Base-by-base conservation (phyloP, 2,888 invertebrate species). In the Kryphioiulus occultus region DNA sequence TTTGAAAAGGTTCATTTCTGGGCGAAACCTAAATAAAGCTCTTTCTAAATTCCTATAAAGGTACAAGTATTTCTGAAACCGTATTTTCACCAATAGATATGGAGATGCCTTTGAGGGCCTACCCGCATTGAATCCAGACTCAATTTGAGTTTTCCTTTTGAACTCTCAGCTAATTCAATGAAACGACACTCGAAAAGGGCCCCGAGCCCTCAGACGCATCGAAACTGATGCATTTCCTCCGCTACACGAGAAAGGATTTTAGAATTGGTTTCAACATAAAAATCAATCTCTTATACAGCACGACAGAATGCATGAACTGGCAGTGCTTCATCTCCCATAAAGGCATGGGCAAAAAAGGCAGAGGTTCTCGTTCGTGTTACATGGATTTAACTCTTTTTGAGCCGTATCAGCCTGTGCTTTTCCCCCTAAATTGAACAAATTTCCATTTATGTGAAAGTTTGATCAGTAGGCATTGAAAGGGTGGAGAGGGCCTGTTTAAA, bases 251-350 rank as follows among this genome's bases (percentile, higher is more conserved):
- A 47, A 39, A 39, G 5, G n/a, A 59, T 10, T 68, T 26, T 68
- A 68, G 68, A 68, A 68, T 68, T 5, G 68, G 22, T 68, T 68
- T 68, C 68, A 26, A 68, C 26, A 68, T 68, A 68, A 68, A 68
- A 68, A 68, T 68, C 68, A 68, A 68, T 68, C 68, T 68, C 68
- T 68, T n/a, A n/a, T n/a, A 1, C 35, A n/a, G 35, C 7, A 26
- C 68, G 22, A 26, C 10, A 22, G 68, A n/a, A 59, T 5, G 68
- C 68, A 68, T n/a, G 4, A 68, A 26, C 68, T 35, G 35, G 35
- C 35, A 35, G 35, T 35, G 7, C 35, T 35, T 35, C 35, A 7
- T n/a, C 19, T 26, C 9, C 68, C 19, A 68, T 9, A 26, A 17
- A 59, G n/a, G 19, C n/a, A n/a, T 7, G 2, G 17, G n/a, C 53